A percentile compares a stretch with the other conserved stretches of the same genome.
These are phyloP conservation scores for Hippocampus barbouri DNA, from an alignment of 2,113 vertebrate species.

Conservation along the genomic window DNA sequence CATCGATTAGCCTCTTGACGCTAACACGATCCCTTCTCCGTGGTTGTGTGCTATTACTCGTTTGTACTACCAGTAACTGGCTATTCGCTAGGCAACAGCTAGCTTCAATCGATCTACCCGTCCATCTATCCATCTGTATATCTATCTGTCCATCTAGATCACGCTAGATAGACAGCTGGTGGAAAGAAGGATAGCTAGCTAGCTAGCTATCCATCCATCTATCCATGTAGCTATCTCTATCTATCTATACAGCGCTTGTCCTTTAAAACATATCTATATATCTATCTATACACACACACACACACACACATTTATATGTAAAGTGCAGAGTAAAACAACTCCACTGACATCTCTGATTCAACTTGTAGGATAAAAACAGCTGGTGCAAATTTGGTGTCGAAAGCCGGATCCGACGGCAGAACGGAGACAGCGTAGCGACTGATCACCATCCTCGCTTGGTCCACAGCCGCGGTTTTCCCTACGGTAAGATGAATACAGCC, in stretches of 20 bases:
- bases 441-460: neutral
- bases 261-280: too few species aligned
- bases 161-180: too few species aligned
- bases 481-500: neutral
- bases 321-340: neutral
- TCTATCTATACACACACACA: too few species aligned
- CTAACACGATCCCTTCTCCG: neutral
- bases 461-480: neutral
- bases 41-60: neutral
- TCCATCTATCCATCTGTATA: too few species aligned
- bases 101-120: too few species aligned
- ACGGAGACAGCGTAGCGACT: neutral
- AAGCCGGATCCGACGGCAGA: neutral
- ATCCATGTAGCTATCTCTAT: too few species aligned
- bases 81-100: neutral
- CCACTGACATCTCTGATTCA: neutral
- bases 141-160: too few species aligned
- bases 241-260: too few species aligned
- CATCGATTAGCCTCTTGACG: neutral
- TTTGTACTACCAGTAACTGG: neutral
- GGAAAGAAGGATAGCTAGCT: neutral
- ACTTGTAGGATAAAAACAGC: neutral
- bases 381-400: neutral
- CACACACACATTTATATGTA: too few species aligned
- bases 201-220: neutral